Evolutionary conservation across 2,888 invertebrate species (phyloP).

Genomic region (Drosophila infuscata): DNA sequence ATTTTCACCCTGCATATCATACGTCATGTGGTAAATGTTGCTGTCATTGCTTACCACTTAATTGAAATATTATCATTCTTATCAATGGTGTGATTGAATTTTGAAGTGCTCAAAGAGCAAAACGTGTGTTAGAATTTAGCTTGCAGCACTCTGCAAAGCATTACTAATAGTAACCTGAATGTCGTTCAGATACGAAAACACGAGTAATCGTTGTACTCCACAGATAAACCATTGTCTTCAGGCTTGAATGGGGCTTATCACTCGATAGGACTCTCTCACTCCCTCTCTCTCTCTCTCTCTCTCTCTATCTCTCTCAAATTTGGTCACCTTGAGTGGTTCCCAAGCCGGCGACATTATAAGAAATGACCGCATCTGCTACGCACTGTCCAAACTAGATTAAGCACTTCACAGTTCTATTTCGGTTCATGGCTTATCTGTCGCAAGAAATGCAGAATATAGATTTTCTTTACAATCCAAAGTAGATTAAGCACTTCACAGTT

Average conservation of each 20-base stretch:
- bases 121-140: slow-evolving; percentile 21
- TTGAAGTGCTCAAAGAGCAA: slow-evolving; percentile 45
- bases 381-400: slow-evolving; percentile 5
- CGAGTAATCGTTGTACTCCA: slow-evolving; percentile 57
- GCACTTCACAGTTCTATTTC: slow-evolving; percentile 16
- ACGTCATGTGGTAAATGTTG: slow-evolving; percentile 37
- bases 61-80: slow-evolving; percentile 52
- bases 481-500: slow-evolving; percentile 11
- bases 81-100: slow-evolving; percentile 53
- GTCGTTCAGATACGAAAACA: slow-evolving; percentile 48
- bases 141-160: slow-evolving; percentile 1
- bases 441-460: background rate
- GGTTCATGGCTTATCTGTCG: background rate
- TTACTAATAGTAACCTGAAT: slow-evolving; percentile 53
- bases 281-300: background rate
- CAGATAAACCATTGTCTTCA: slow-evolving; percentile 38
- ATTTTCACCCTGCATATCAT: background rate
- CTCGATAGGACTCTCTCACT: background rate
- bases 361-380: slow-evolving; percentile 28
- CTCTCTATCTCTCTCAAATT: background rate
- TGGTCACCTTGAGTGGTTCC: background rate
- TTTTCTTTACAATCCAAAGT: background rate
- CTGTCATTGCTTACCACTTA: slow-evolving; percentile 20
- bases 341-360: slow-evolving; percentile 12
- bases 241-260: slow-evolving; percentile 43